Percentiles rank a stretch among this genome's conserved stretches.
phyloP scores from a whole-genome alignment of 2,888 invertebrate species.

The Pediacus dermestoides region DNA sequence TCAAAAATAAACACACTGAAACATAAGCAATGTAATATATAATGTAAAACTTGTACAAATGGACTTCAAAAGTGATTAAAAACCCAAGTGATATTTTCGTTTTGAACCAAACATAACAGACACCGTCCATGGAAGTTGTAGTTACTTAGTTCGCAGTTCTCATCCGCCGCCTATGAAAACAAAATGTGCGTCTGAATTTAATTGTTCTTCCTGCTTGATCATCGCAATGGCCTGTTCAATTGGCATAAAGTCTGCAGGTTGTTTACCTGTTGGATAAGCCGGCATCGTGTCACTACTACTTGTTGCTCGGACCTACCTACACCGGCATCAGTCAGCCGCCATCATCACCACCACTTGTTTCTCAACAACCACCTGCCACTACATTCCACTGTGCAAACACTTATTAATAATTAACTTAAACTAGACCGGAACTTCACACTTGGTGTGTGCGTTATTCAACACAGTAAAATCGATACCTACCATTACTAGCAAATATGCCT shows the following conservation, averaged over 20 bases:
- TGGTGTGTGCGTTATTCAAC: no score
- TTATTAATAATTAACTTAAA: conserved; percentile 4
- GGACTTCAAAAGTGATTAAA: no score
- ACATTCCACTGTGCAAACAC: conserved; percentile 4
- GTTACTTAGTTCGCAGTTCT: conserved; percentile 9
- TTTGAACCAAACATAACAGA: conserved; percentile 7
- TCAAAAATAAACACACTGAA: conserved; percentile 3
- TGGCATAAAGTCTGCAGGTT: conserved; percentile 34
- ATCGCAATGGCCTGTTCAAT: conserved; percentile 4
- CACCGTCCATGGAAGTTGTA: conserved; percentile 23
- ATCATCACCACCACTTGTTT: conserved; percentile 40
- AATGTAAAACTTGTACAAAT: no score
- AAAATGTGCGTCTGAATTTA: not conserved
- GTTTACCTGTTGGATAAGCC: conserved; percentile 47
- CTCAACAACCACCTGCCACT: conserved; percentile 46
- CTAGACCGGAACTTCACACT: conserved; percentile 3
- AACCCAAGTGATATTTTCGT: conserved; percentile 13
- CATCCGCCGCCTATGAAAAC: conserved; percentile 1
- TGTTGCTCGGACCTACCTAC: conserved; percentile 47
- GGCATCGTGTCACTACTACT: conserved; percentile 41
- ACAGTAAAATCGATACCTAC: no score
- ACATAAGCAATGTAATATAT: no score
- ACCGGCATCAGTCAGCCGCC: conserved; percentile 36
- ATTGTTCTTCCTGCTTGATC: no score
- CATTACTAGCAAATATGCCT: conserved; percentile 60